Evolutionary conservation across 2,888 invertebrate species (phyloP).

Genomic region (Coleophora flavipennella): DNA sequence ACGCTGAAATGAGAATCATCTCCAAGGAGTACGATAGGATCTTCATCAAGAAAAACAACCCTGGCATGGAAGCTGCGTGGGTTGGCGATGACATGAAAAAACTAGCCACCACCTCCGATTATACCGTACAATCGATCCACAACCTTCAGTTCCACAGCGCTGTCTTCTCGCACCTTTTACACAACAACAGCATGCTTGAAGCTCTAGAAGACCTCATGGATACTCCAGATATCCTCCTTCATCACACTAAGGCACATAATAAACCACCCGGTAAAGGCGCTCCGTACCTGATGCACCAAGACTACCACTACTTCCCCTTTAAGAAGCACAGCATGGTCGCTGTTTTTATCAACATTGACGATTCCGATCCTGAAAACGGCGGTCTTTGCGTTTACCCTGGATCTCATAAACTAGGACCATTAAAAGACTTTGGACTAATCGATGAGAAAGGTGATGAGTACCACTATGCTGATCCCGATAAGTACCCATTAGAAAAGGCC

Average conservation of each 20-base stretch:
- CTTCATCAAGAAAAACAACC: conserved; percentile 43
- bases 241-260: conserved; percentile 66
- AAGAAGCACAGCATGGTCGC: conserved; percentile 66
- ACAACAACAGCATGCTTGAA: conserved; percentile 49
- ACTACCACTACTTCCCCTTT: conserved; percentile 69
- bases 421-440: conserved; percentile 46
- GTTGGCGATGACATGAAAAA: conserved; percentile 46
- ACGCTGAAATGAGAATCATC: conserved; percentile 47
- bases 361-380: conserved; percentile 62
- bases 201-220: conserved; percentile 57
- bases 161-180: conserved; percentile 46
- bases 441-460: conserved; percentile 33
- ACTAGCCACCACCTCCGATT: conserved; percentile 15
- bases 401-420: conserved; percentile 64
- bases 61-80: conserved; percentile 57
- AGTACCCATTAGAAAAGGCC: conserved; percentile 52
- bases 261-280: conserved; percentile 64
- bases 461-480: conserved; percentile 50
- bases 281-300: conserved; percentile 65
- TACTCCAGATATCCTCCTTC: conserved; percentile 56
- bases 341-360: conserved; percentile 63
- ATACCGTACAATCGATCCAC: conserved; percentile 34
- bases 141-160: conserved; percentile 62
- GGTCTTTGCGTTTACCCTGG: conserved; percentile 67
- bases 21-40: conserved; percentile 49